These are phyloP conservation scores for Xiphias gladius DNA, from an alignment of 2,113 vertebrate species.

Conservation along the genomic window DNA sequence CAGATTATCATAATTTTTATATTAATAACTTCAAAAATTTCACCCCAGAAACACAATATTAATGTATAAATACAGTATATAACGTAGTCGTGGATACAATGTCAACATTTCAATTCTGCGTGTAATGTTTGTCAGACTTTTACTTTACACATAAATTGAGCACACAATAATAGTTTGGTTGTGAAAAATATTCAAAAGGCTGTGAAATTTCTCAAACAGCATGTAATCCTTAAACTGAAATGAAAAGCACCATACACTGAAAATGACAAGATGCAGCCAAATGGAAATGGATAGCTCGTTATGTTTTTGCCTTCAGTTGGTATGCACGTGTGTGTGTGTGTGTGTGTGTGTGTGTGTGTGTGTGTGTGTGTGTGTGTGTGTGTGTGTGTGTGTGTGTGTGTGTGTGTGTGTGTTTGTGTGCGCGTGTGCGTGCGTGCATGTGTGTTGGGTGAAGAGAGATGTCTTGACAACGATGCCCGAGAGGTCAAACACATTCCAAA, in stretches of 20 bases:
- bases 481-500: constrained; percentile 75
- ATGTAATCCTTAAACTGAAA: background rate
- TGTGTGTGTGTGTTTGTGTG: background rate
- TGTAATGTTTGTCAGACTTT: too few species aligned
- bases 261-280: constrained; percentile 12
- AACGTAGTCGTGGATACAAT: too few species aligned
- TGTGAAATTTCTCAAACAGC: background rate
- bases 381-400: too few species aligned
- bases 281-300: constrained; percentile 28
- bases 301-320: constrained; percentile 29
- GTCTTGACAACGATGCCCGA: constrained; percentile 41
- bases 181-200: too few species aligned
- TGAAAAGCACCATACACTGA: background rate
- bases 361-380: too few species aligned
- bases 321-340: constrained; percentile 17
- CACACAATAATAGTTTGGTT: too few species aligned
- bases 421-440: too few species aligned
- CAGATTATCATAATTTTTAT: background rate
- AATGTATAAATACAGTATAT: background rate
- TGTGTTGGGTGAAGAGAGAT: constrained; percentile 24
- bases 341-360: too few species aligned
- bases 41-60: background rate
- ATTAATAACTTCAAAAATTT: background rate
- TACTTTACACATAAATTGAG: too few species aligned
- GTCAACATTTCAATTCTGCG: too few species aligned